Base-by-base conservation (phyloP, 2,888 invertebrate genomes). In the Callyntrura guangdongensis region DNA sequence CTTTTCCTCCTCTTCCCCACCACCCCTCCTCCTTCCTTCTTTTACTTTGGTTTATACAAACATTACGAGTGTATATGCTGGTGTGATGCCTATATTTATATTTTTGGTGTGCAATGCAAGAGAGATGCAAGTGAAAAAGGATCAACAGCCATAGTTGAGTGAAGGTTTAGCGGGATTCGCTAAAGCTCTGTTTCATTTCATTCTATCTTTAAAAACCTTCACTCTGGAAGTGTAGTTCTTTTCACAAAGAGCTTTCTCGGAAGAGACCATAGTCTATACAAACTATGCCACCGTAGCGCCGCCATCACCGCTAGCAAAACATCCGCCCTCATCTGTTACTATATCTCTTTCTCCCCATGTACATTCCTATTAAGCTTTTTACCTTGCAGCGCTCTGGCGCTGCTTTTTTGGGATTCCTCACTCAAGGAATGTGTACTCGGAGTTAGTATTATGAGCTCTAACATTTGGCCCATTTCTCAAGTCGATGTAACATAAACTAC, bases 391-490 rank as follows among this genome's bases (percentile, higher is more conserved):
- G 59, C 59, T 59, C 17, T 8, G 36, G 36, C 36, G 3, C 36
- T 36, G 36, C 6, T 36, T 36, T 36, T 6, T 36, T 36, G 36
- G 36, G 36, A 2, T 36, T 6, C 36, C 6, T 36, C 36, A 36
- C 3, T 36, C 2, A 36, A 36, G 36, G 36, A 2, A 36, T 36
- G 6, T 36, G 36, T 36, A 36, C 36, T 36, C 6, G 36, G 36
- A 36, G 36, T 6, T 5, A 17, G 59, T n/a, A n/a, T 14, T 64
- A 20, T 17, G 20, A 49, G 74, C 17, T 45, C 83, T 82, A 90
- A 92, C 92, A 92, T 90, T 91, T 91, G 90, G 92, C 89, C 91
- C 92, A 91, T 92, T 92, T 92, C 92, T 92, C 91, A 92, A 92
- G 56, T 59, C 79, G 53, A 64, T 53, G 81, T 72, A n/a, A 85